Base-by-base conservation (phyloP, 1,140 invertebrate species). In the Zaprionus capensis region DNA sequence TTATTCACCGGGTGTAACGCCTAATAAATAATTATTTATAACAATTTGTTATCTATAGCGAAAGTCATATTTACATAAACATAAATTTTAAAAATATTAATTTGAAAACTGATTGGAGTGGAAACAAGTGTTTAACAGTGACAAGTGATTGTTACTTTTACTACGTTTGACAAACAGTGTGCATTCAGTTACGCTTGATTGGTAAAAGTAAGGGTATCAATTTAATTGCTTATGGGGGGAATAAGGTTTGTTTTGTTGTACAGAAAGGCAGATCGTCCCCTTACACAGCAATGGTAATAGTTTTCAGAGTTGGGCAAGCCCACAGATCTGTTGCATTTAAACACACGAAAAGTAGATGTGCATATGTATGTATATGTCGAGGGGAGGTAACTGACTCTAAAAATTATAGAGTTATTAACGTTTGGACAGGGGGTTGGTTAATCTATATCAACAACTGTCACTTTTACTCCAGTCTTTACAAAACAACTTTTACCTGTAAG, bases 401-500 rank as follows among this genome's bases (percentile, higher is more conserved):
- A 28, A 49, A 28, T 20, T 22, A 38, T 15, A 59, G 57, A 59
- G 34, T 22, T 38, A 26, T 14, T 17, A 44, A 58, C 26, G 15
- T 24, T 15, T 38, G 26, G 28, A 41, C 31, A 58, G 51, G 38
- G 28, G 44, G 34, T 46, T 46, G 65, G 28, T 44, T 59, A 61
- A 68, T 49, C 31, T 38, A 41, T 49, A 68, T 62, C 66, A 41
- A 58, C 61, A 65, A 71, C 55, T 65, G 57, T 76, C 68, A 76
- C 73, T 71, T 76, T 71, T 76, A 71, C 57, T 61, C 68, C 58
- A 62, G 59, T 59, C 58, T 59, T n/a, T 51, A 58, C 46, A 44
- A 65, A 76, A 76, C 73, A 76, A 76, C 73, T 76, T 76, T 76
- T 76, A 76, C 73, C 65, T 34, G 61, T 59, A 66, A 71, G 73